phyloP scores from a whole-genome alignment of 2,113 vertebrate genomes.

The Beaufortia kweichowensis region DNA sequence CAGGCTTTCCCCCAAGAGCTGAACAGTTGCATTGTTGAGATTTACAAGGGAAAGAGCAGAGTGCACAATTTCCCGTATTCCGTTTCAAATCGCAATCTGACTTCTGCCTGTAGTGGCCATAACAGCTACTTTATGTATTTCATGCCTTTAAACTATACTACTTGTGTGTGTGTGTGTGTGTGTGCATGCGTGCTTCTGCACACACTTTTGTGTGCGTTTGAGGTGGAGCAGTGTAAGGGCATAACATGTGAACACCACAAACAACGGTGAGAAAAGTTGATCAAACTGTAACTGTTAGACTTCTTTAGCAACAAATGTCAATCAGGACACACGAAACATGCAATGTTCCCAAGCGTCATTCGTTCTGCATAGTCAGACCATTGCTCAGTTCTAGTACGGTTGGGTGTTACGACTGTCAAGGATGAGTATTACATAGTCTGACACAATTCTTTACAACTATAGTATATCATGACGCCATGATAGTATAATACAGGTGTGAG shows the following conservation, averaged over 20 bases:
- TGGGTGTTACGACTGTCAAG: background rate
- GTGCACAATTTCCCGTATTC: background rate
- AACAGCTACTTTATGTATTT: background rate
- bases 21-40: constrained; percentile 23
- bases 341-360: background rate
- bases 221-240: constrained; percentile 26
- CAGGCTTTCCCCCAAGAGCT: constrained; percentile 8
- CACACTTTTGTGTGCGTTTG: background rate
- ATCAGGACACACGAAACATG: background rate
- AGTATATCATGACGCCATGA: background rate
- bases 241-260: background rate
- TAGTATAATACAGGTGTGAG: constrained; percentile 27
- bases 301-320: background rate
- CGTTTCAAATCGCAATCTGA: background rate
- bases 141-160: constrained; percentile 3
- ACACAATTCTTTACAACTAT: background rate
- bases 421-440: background rate
- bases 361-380: background rate
- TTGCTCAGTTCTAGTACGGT: background rate
- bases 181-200: background rate
- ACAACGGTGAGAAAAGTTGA: background rate
- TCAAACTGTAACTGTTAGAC: background rate
- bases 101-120: background rate
- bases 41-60: background rate
- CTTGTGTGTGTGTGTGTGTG: background rate